Base-by-base conservation (phyloP, 2,888 invertebrate species). In the Eurytoma adleriae region DNA sequence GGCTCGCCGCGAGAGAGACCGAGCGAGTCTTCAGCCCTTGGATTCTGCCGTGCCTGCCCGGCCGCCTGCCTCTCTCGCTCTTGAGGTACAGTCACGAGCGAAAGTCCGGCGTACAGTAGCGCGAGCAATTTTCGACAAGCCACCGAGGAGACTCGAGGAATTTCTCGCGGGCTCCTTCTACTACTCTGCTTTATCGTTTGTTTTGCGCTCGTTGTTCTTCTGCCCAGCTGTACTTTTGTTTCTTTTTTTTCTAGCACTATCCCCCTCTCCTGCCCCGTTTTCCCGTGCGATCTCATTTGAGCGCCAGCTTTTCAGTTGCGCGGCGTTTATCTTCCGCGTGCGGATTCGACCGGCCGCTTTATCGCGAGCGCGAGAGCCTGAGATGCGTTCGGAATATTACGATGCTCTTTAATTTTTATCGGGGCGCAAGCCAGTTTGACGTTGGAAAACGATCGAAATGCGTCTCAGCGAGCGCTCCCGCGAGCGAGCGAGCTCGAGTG, bases 1-100 rank as follows among this genome's bases (percentile, higher is more conserved):
- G 40, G 61, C 18, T 48, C 40, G 40, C 40, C 40, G 40, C 7
- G 40, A 40, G 40, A 40, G 40, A 57, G 59, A 54, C 50, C 20
- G 56, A 68, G 67, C 72, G 59, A 72, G 84, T 68, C 83, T 83
- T 82, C 80, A 84, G 84, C 84, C 84, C 84, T 80, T 80, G 62
- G 72, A 80, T 72, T 77, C 80, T 72, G 57, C 54, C 16, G 12
- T 52, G 76, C 52, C 69, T 59, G 40, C 40, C 40, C 10, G 40
- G 10, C 40, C 4, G 40, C 40, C 7, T 40, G 40, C 40, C 40
- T 40, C 40, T 40, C 40, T 40, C 40, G 40, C 40, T 40, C 40
- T 40, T 40, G 40, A 40, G 40, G 40, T 40, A 40, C 40, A 80
- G 80, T 80, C 80, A 18, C 20, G 16, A 0, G 56, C 71, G 52